A percentile compares a stretch with the other conserved stretches of the same genome.
Evolutionary conservation across 2,113 vertebrate genomes (phyloP).

Genomic region (Sorex araneus): DNA sequence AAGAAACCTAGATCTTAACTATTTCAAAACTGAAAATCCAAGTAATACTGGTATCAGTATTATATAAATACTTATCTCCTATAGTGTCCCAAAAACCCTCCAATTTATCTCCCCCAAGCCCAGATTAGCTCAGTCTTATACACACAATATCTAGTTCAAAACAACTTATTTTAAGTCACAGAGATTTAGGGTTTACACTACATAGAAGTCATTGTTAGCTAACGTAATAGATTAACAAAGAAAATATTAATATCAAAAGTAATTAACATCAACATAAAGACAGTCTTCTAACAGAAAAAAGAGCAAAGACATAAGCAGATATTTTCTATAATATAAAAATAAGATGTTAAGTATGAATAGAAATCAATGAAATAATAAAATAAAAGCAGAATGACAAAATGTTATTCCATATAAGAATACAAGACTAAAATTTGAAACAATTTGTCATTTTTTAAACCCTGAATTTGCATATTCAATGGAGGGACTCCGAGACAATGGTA

Average conservation of each 20-base stretch:
- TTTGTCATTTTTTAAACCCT: background rate
- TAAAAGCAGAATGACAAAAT: constrained; percentile 13
- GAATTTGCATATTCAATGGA: background rate
- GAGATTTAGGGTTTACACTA: background rate
- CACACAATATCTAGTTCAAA: no score
- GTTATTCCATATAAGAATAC: background rate
- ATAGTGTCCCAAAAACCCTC: no score
- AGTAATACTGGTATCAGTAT: background rate
- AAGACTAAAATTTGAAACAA: constrained; percentile 28
- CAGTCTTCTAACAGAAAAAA: constrained; percentile 39
- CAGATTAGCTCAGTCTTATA: no score
- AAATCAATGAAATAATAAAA: constrained; percentile 43
- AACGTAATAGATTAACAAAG: constrained; percentile 7
- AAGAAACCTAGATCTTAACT: constrained; percentile 2
- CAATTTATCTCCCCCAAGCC: no score
- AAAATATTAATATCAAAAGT: constrained; percentile 35
- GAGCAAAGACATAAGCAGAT: background rate
- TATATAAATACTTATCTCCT: background rate
- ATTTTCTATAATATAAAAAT: constrained; percentile 4
- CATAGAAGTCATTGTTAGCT: background rate
- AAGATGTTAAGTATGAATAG: constrained; percentile 37
- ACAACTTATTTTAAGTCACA: constrained; percentile 10
- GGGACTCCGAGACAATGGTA: background rate
- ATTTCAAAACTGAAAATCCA: constrained; percentile 22
- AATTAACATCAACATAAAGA: constrained; percentile 51